phyloP scores from a whole-genome alignment of 2,888 invertebrate genomes.

The Scelioninae gen. 1 region DNA sequence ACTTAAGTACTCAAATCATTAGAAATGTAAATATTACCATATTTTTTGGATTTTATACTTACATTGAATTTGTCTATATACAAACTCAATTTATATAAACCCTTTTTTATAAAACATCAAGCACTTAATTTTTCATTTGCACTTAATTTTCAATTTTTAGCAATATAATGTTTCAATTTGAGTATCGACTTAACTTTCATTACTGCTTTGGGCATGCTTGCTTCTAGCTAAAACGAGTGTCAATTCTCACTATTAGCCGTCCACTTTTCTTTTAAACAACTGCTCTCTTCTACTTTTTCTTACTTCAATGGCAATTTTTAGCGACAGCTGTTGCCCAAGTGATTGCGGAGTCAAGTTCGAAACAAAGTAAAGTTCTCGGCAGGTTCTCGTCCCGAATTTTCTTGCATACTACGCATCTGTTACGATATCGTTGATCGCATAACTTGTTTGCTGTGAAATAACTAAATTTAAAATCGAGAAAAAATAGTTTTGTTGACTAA shows the following conservation, averaged over 20 bases:
- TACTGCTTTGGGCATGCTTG: not conserved
- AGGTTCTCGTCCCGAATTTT: slow-evolving; percentile 16
- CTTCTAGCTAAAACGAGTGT: not conserved
- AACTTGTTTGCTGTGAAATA: slow-evolving; percentile 1
- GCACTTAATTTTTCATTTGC: no score
- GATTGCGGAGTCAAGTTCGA: slow-evolving; percentile 58
- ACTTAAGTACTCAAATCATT: no score
- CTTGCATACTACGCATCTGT: slow-evolving; percentile 40
- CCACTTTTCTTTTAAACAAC: slow-evolving; percentile 19
- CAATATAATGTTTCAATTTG: no score
- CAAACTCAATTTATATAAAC: no score
- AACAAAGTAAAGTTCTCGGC: slow-evolving; percentile 41
- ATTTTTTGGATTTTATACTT: no score
- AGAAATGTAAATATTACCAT: no score
- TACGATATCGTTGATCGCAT: slow-evolving; percentile 33
- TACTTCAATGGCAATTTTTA: slow-evolving; percentile 51
- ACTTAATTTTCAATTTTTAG: no score
- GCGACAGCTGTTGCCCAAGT: slow-evolving; percentile 51
- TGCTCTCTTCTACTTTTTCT: slow-evolving; percentile 27
- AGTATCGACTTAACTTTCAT: not conserved
- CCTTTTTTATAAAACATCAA: no score
- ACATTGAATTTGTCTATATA: no score
- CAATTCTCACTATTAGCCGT: slow-evolving; percentile 4
- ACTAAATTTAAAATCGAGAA: no score
- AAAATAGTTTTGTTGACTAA: no score